phyloP scores from a whole-genome alignment of 1,140 invertebrate species.

The Muscidifurax raptorellus region DNA sequence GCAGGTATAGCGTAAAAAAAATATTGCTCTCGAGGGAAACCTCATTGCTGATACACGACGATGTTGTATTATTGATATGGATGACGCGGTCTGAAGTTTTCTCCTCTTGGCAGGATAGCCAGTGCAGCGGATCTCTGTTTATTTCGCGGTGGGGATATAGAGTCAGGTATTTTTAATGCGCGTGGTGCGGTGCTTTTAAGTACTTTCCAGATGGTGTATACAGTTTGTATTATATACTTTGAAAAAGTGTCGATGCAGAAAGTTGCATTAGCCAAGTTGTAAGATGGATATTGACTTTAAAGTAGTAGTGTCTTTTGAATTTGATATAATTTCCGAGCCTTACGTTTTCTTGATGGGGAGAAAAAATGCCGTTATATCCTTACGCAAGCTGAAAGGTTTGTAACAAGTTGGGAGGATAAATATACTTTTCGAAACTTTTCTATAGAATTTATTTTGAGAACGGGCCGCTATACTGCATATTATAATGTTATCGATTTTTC shows the following conservation, averaged over 20 bases:
- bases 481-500: conserved; percentile 15
- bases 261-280: background rate
- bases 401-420: background rate
- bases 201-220: background rate
- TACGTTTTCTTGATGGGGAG: background rate
- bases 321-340: background rate
- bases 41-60: background rate
- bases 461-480: conserved; percentile 4
- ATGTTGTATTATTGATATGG: conserved; percentile 1
- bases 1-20: background rate
- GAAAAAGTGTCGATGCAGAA: background rate
- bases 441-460: conserved; percentile 23
- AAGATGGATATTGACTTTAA: conserved; percentile 9
- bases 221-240: background rate
- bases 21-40: background rate
- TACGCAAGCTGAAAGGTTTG: background rate
- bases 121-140: background rate
- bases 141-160: background rate
- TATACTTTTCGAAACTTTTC: background rate
- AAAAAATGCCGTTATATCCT: background rate
- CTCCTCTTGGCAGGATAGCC: background rate
- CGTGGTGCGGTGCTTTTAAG: background rate
- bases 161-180: background rate
- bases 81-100: background rate
- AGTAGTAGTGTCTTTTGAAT: background rate